Evolutionary conservation across 2,888 invertebrate genomes (phyloP), one percentile per base, ranked within the genome.

Genomic region (Drosophila nr. perissopoda): DNA sequence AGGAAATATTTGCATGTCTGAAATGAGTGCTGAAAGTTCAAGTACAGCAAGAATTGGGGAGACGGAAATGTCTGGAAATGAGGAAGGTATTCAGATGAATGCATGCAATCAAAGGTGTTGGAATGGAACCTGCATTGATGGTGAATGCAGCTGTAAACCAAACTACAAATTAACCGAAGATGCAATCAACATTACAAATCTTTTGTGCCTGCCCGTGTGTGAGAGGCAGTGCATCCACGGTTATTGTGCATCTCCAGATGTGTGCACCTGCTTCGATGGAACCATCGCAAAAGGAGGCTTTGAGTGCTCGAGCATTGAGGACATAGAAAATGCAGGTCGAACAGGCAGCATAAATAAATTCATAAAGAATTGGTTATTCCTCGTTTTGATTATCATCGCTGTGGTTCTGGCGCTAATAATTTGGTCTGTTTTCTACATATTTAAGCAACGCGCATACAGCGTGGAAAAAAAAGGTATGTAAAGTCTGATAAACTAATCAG

Each of bases 51-150:
- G 0, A 10, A 7, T 13, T 16, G 1, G 29, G 1, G 10, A 21
- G 10, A 38, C n/a, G 0, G 54, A 34, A 10, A 7, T 25, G 0
- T 0, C 40, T 10, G 57, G 48, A 1, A 1, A 16, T 2, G 34
- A 6, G 0, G 13, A 18, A 16, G n/a, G 16, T 18, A 5, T 52
- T 3, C 5, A 18, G 4, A 7, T 4, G 6, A 1, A 7, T 25
- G 13, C 13, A 0, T 85, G 89, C n/a, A 27, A 25, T 0, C 16
- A 57, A 18, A 42, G 34, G 5, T 85, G 84, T 34, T 61, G 31
- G 62, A 85, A 85, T 58, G 89, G 84, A 53, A 79, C 68, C 8
- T 85, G 89, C 31, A 2, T 71, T 2, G 40, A 53, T 16, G 81
- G 58, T 0, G 16, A 57, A 31, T 85, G 84, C 18, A 51, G 5